Base-by-base conservation (phyloP, 2,888 invertebrate species). In the Hymenopus coronatus region DNA sequence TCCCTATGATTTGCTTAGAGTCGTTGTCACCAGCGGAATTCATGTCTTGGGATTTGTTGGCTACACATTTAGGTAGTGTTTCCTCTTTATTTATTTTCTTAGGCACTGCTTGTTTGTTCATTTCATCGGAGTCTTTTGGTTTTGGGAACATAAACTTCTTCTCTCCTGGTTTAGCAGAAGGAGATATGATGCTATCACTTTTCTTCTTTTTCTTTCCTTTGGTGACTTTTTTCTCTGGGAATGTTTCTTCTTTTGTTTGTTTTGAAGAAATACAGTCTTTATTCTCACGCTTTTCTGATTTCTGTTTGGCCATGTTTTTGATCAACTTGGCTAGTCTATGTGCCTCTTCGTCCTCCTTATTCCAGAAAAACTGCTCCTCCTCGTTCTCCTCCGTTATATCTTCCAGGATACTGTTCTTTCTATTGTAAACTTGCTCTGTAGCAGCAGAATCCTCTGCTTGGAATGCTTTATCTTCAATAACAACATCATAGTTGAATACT, bases 401-500 rank as follows among this genome's bases (percentile, higher is more conserved):
- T 46, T 81, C 54, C 40, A 84, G 83, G 15, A 54, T 28, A n/a
- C 82, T 82, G n/a, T 70, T 70, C 54, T 70, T 70, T 3, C 54
- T 70, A 33, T 25, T 20, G 54, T 70, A 70, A 70, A 70, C 0
- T 25, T 70, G 20, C 54, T 70, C 54, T 25, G 54, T 70, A 70
- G 20, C 54, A 20, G 54, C 54, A 20, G 20, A 20, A 28, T 28
- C 30, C 27, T 86, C 70, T 84, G 83, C 87, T 81, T 82, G 87
- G 82, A 87, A 88, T 87, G 84, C 54, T 9, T 33, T 27, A 27
- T 90, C 89, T 85, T 90, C 90, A 12, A 90, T 89, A 30, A 88
- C 87, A 28, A 90, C 88, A 27, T 88, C 89, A 81, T 89, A 90
- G n/a, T 86, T 89, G 54, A 88, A 83, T 81, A 87, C 87, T 46